Base-by-base conservation (phyloP, 2,888 invertebrate species). In the Allygus modestus region DNA sequence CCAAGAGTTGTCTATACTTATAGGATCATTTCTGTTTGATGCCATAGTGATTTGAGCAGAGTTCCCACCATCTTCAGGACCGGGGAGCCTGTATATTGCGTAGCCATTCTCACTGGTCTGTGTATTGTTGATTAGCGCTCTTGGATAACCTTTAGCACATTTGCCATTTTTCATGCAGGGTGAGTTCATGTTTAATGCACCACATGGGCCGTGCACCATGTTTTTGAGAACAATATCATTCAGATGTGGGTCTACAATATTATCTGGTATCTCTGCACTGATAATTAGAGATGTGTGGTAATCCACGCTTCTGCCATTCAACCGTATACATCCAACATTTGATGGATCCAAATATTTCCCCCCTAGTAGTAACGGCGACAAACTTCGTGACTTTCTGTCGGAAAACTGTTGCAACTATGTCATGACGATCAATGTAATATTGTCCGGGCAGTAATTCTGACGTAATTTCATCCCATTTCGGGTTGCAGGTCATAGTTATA, bases 61-160 rank as follows among this genome's bases (percentile, higher is more conserved):
- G n/a, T 46, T 12, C 1, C 75, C 33, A 26, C 65, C 75, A 51
- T 71, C 28, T 17, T 11, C 28, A 11, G 81, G 28, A 17, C 84
- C 15, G 84, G 84, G 89, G 71, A 90, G 84, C 12, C 88, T 71
- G 85, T 90, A 91, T 23, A 77, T 4, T 0, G 90, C 89, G 87
- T 90, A 90, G n/a, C 89, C 88, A 84, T 90, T 88, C 4, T 84
- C 85, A 0, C 88, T 87, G 5, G 88, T 86, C 9, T 82, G 37
- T 17, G 90, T 91, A 9, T 86, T 84, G 84, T 89, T 89, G 15
- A 85, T 51, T 23, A 88, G 86, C 33, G 79, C 11, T 33, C 85
- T 46, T 15, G 90, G 90, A 86, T 88, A 91, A 9, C 86, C 86
- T 87, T 91, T 91, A 0, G 88, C 86, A 87, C 91, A 91, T 81